Evolutionary conservation across 1,140 invertebrate genomes (phyloP).

Genomic region (Gryllus bimaculatus): DNA sequence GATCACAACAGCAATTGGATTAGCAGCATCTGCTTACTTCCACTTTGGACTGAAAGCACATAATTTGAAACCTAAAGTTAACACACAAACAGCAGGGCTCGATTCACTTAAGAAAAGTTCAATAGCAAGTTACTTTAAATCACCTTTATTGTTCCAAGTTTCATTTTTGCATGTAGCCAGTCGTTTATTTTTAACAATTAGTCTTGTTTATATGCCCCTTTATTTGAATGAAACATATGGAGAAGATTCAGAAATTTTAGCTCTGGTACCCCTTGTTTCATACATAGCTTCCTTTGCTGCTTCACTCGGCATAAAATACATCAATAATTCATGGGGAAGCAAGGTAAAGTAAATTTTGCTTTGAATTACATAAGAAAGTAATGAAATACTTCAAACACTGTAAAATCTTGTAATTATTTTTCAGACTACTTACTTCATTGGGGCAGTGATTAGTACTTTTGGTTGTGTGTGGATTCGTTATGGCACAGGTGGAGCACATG

Average conservation of each 20-base stretch:
- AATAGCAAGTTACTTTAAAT: constrained; percentile 30
- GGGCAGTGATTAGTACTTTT: constrained; percentile 47
- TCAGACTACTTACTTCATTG: constrained; percentile 54
- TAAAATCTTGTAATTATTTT: constrained; percentile 20
- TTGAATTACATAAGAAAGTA: not conserved
- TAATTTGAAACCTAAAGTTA: not conserved
- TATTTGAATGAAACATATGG: constrained; percentile 69
- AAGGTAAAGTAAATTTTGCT: constrained; percentile 33
- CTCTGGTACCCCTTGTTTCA: constrained; percentile 76
- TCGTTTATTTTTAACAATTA: constrained; percentile 71
- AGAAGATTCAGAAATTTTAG: constrained; percentile 55
- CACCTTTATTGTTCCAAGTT: constrained; percentile 36
- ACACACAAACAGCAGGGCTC: not conserved
- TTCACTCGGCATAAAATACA: constrained; percentile 64
- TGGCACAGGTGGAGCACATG: constrained; percentile 27
- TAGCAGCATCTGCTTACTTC: constrained; percentile 46
- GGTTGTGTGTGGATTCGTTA: constrained; percentile 53
- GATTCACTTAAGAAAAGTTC: not conserved
- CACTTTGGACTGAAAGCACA: constrained; percentile 34
- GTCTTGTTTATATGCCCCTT: constrained; percentile 76
- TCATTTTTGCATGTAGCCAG: constrained; percentile 67
- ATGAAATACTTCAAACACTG: not conserved
- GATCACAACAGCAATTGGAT: constrained; percentile 43
- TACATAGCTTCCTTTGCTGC: constrained; percentile 76
- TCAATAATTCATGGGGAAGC: constrained; percentile 42